These are phyloP conservation scores for Andrena trimmerana DNA, from an alignment of 2,888 invertebrate genomes.

Conservation along the genomic window DNA sequence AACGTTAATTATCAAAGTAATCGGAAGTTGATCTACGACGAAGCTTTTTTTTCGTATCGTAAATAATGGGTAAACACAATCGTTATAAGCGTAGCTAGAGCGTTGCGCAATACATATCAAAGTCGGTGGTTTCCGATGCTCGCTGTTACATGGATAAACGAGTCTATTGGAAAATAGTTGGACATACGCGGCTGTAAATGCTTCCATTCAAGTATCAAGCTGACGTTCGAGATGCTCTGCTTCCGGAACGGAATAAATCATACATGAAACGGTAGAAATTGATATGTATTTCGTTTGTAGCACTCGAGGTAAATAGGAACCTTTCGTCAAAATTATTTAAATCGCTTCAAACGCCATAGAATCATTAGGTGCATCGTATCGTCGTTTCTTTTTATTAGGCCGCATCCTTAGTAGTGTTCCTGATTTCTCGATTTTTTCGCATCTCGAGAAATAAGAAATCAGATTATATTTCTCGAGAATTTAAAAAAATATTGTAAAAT, in stretches of 20 bases:
- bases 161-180: not conserved
- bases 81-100: not conserved
- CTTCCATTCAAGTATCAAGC: too few relatives aligned
- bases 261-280: too few relatives aligned
- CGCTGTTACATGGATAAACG: not conserved
- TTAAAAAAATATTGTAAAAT: too few relatives aligned
- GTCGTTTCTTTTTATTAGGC: not conserved
- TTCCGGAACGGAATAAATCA: too few relatives aligned
- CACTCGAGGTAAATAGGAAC: too few relatives aligned
- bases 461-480: too few relatives aligned
- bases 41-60: conserved; percentile 1
- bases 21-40: not conserved
- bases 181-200: not conserved
- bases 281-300: too few relatives aligned
- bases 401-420: too few relatives aligned
- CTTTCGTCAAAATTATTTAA: too few relatives aligned
- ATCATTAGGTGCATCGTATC: not conserved
- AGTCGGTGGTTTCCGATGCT: not conserved
- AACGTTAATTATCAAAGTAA: conserved; percentile 18
- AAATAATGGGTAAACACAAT: not conserved
- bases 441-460: too few relatives aligned
- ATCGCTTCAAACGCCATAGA: not conserved
- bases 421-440: too few relatives aligned
- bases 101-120: not conserved
- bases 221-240: too few relatives aligned